phyloP scores from a whole-genome alignment of 1,140 invertebrate genomes.

The Eupristina koningsbergeri region DNA sequence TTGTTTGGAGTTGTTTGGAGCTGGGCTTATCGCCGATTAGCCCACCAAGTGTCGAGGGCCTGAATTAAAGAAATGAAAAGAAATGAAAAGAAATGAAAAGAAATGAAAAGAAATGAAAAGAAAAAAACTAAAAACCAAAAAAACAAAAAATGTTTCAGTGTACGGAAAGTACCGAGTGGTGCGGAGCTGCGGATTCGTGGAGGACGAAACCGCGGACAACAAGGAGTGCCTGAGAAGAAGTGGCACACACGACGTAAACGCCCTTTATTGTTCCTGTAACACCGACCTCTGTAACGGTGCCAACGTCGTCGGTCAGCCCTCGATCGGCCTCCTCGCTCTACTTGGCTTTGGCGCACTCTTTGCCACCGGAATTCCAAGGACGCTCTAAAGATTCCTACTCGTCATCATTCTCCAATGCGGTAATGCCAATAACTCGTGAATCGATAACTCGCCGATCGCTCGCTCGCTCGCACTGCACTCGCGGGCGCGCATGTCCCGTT shows the following conservation, averaged over 20 bases:
- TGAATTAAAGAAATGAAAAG: too few relatives aligned
- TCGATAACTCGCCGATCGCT: too few relatives aligned
- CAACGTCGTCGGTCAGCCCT: constrained; percentile 54
- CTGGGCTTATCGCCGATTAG: too few relatives aligned
- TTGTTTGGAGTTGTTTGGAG: too few relatives aligned
- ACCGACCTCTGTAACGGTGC: constrained; percentile 82
- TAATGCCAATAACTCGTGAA: too few relatives aligned
- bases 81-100: too few relatives aligned
- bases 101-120: too few relatives aligned
- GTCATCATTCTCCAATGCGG: constrained; percentile 11
- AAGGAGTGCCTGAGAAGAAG: constrained; percentile 77
- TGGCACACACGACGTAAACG: constrained; percentile 83
- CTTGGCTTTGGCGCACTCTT: background rate
- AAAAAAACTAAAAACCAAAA: too few relatives aligned
- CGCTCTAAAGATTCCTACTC: constrained; percentile 25
- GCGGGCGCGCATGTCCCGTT: too few relatives aligned
- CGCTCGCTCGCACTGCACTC: too few relatives aligned
- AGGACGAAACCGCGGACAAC: constrained; percentile 75
- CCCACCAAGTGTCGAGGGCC: too few relatives aligned
- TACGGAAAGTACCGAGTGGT: constrained; percentile 82
- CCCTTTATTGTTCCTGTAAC: constrained; percentile 83
- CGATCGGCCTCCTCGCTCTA: background rate
- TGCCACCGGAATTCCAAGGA: background rate
- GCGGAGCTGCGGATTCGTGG: constrained; percentile 82
- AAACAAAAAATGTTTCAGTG: constrained; percentile 74